Evolutionary conservation across 2,888 invertebrate species (phyloP).

Genomic region (Anorthoa munda): DNA sequence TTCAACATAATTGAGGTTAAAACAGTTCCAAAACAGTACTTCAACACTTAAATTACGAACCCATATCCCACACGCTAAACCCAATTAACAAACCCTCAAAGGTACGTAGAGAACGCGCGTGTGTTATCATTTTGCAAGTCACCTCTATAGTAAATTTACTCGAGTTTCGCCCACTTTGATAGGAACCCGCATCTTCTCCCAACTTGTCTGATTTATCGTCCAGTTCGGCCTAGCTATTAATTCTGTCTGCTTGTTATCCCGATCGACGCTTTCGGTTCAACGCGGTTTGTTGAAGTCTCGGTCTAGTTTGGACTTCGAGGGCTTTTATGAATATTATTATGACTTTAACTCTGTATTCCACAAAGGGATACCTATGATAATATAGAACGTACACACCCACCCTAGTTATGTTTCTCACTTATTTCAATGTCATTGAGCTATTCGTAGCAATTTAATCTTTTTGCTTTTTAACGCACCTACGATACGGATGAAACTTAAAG

Average conservation of each 20-base stretch:
- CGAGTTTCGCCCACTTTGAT: slow-evolving; percentile 57
- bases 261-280: slow-evolving; percentile 45
- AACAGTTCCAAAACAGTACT: not conserved
- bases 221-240: slow-evolving; percentile 59
- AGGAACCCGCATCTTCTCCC: slow-evolving; percentile 62
- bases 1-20: too few species aligned
- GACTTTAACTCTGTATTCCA: too few species aligned
- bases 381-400: too few species aligned
- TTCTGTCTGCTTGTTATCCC: slow-evolving; percentile 60
- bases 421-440: too few species aligned
- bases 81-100: slow-evolving; percentile 31
- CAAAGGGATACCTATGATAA: too few species aligned
- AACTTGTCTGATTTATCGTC: slow-evolving; percentile 66
- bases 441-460: too few species aligned
- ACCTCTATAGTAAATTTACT: slow-evolving; percentile 56
- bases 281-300: slow-evolving; percentile 21
- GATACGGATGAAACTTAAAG: too few species aligned
- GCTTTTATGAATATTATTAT: too few species aligned
- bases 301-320: not conserved
- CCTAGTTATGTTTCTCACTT: too few species aligned
- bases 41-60: not conserved
- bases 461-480: too few species aligned
- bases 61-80: slow-evolving; percentile 3
- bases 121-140: slow-evolving; percentile 65
- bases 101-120: slow-evolving; percentile 46